Evolutionary conservation across 2,797 vertebrate species (phyloP).

Genomic region (Brachymystax lenok): DNA sequence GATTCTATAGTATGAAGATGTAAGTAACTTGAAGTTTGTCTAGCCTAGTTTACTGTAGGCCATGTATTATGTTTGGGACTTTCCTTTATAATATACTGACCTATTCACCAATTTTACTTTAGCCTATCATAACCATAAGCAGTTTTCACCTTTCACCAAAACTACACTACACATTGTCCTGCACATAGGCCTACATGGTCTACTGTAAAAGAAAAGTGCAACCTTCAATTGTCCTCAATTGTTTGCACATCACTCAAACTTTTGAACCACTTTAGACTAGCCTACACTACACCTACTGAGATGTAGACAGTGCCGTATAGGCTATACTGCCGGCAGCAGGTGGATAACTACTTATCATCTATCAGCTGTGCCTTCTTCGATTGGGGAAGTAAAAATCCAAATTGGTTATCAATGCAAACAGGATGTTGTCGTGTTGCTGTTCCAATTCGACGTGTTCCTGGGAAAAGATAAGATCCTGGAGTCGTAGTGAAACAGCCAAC

Average conservation of each 20-base stretch:
- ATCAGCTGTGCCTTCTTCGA: conserved; percentile 2
- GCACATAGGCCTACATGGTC: neutral
- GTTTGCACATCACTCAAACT: conserved; percentile 47
- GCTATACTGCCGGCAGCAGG: neutral
- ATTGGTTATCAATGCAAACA: conserved; percentile 36
- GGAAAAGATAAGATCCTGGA: conserved; percentile 63
- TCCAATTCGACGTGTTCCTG: conserved; percentile 65
- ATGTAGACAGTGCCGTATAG: too few relatives aligned
- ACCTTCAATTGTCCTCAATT: conserved; percentile 44
- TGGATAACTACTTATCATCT: conserved; percentile 5
- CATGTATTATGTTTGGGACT: neutral
- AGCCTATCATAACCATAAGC: neutral
- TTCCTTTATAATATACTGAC: neutral
- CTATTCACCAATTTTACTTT: neutral
- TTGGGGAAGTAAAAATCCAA: neutral
- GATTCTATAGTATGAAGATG: neutral
- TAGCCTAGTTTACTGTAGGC: neutral
- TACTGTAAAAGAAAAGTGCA: conserved; percentile 30
- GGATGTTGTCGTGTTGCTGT: conserved; percentile 65
- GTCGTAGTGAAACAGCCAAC: conserved; percentile 57
- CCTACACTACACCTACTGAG: neutral
- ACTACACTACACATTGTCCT: neutral
- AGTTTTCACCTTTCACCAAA: neutral
- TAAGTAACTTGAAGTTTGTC: neutral
- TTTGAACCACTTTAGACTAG: conserved; percentile 26